Percentiles rank a stretch among this genome's conserved stretches.
Conservation (phyloP, 2,888 invertebrate species). For the Sarcophaga caerulescens region DNA sequence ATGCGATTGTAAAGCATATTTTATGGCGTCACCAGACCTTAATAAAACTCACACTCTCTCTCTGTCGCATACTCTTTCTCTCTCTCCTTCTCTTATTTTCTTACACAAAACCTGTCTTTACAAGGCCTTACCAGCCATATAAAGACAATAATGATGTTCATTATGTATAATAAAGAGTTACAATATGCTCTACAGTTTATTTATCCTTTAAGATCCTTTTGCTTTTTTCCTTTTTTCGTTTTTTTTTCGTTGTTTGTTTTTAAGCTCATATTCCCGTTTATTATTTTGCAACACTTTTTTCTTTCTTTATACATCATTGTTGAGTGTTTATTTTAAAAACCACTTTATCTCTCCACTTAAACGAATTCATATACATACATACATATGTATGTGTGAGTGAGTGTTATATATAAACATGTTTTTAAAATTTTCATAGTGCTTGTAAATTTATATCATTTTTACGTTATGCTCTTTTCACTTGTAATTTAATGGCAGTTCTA, state of each 20-base stretch:
- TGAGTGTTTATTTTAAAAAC: slow-evolving; percentile 63
- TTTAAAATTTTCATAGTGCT: slow-evolving; percentile 60
- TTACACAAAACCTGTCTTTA: no score
- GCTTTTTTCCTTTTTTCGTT: no score
- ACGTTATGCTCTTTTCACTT: slow-evolving; percentile 18
- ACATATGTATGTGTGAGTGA: no score
- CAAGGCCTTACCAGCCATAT: neutral
- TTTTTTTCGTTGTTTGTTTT: slow-evolving; percentile 36
- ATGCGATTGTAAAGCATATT: slow-evolving; percentile 49
- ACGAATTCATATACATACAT: no score
- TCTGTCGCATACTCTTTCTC: no score
- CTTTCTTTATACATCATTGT: slow-evolving; percentile 25
- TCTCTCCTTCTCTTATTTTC: no score
- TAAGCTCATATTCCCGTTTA: neutral
- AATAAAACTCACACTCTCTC: no score
- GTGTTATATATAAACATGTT: slow-evolving; percentile 34
- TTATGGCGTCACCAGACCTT: slow-evolving; percentile 65
- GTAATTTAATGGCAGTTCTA: slow-evolving; percentile 32
- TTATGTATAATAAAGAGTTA: slow-evolving; percentile 51
- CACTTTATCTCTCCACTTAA: slow-evolving; percentile 61
- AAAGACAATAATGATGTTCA: slow-evolving; percentile 37
- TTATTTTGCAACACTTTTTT: slow-evolving; percentile 37
- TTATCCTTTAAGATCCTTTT: slow-evolving; percentile 44
- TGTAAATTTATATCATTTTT: slow-evolving; percentile 36
- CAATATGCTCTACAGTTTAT: slow-evolving; percentile 50